Percentiles rank a stretch among this genome's conserved stretches.
Conservation (phyloP, 2,888 invertebrate species). For the Hypomecis atomaria region DNA sequence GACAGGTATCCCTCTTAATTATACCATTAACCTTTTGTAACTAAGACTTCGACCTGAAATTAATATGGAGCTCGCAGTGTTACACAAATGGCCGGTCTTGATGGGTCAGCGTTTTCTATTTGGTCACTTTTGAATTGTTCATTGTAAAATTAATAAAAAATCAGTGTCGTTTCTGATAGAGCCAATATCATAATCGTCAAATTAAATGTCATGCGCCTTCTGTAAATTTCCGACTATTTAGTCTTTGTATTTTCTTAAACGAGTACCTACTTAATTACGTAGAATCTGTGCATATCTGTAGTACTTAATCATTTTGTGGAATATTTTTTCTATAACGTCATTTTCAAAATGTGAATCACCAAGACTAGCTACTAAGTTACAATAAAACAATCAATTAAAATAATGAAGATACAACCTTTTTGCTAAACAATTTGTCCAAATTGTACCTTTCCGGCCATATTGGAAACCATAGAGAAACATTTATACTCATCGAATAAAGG, state of each 20-base stretch:
- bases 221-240: conserved; percentile 47
- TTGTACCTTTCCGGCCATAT: conserved; percentile 36
- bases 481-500: conserved; percentile 40
- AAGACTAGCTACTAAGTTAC: no score
- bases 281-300: no score
- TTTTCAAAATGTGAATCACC: no score
- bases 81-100: not conserved
- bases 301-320: no score
- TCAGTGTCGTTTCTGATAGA: no score
- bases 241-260: no score
- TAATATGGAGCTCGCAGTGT: conserved; percentile 9
- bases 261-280: no score
- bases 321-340: no score
- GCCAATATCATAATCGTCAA: no score
- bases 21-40: conserved; percentile 54
- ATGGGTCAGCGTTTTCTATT: not conserved
- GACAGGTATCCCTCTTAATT: conserved; percentile 61
- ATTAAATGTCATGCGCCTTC: no score
- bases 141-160: no score
- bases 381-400: conserved; percentile 23
- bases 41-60: conserved; percentile 29
- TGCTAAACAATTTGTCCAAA: conserved; percentile 26
- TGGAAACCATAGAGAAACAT: conserved; percentile 34
- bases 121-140: not conserved
- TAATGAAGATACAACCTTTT: not conserved